Conservation (phyloP, 2,797 vertebrate genomes). For the Falco peregrinus region DNA sequence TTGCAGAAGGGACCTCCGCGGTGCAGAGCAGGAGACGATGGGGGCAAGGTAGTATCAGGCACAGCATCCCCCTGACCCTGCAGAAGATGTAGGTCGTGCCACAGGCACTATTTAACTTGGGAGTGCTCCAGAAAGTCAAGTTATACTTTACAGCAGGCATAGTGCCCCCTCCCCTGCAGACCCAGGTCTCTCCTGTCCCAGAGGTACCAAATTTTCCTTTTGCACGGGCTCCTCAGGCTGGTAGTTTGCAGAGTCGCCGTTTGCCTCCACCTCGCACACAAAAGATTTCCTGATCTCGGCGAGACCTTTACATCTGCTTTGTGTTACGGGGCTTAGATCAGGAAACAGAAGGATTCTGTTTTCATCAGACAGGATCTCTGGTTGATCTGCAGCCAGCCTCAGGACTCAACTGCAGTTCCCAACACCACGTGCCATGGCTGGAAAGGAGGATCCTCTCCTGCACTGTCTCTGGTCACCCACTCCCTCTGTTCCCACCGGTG, state of each 20-base stretch:
- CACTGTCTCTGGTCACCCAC: not conserved
- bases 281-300: slow-evolving; percentile 36
- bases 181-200: not conserved
- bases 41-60: not conserved
- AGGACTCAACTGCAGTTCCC: not conserved
- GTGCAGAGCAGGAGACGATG: rapidly evolving
- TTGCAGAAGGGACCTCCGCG: rapidly evolving
- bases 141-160: rapidly evolving
- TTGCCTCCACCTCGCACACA: not conserved
- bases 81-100: rapidly evolving
- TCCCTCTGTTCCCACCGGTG: rapidly evolving
- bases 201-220: not conserved
- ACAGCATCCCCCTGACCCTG: not conserved
- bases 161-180: not conserved
- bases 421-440: rapidly evolving
- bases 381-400: slow-evolving; percentile 7
- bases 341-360: slow-evolving; percentile 41
- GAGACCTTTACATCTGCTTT: slow-evolving; percentile 44
- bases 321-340: not conserved
- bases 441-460: not conserved
- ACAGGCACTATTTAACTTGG: rapidly evolving
- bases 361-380: slow-evolving; percentile 38
- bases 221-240: not conserved
- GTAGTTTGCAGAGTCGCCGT: not conserved
- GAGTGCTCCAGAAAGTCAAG: not conserved